phyloP scores from a whole-genome alignment of 2,888 invertebrate genomes.

The Margaritifera margaritifera region DNA sequence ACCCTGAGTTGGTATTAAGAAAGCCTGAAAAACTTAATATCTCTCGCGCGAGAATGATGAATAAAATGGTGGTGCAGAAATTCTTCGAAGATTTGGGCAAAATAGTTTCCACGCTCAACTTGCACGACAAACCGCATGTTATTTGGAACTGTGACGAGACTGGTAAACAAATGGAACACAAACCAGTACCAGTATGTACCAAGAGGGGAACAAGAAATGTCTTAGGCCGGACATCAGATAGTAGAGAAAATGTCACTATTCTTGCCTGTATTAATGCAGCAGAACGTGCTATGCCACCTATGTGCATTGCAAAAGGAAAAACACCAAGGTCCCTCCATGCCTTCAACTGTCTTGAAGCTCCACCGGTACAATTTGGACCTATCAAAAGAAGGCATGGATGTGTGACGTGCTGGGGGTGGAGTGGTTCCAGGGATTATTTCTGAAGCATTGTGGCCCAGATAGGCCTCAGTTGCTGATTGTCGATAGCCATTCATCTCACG shows the following conservation, averaged over 20 bases:
- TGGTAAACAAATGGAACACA: neutral
- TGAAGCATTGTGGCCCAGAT: conserved; percentile 4
- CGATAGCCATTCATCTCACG: neutral
- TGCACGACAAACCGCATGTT: too few species aligned
- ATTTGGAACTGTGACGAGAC: conserved; percentile 7
- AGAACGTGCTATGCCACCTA: neutral
- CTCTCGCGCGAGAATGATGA: too few species aligned
- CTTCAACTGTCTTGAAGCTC: too few species aligned
- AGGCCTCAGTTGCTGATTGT: conserved; percentile 1
- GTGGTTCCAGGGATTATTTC: conserved; percentile 4
- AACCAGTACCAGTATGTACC: neutral
- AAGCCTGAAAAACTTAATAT: neutral
- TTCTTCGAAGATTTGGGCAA: too few species aligned
- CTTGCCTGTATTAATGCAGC: conserved; percentile 3
- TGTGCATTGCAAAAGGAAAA: neutral
- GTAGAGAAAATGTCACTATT: neutral
- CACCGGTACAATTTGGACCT: neutral
- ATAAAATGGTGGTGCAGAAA: too few species aligned
- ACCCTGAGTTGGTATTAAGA: neutral
- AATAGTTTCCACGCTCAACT: too few species aligned
- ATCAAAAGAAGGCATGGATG: neutral
- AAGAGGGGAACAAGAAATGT: neutral
- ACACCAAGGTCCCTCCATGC: too few species aligned
- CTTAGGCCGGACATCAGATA: neutral
- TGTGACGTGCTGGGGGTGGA: neutral